Evolutionary conservation across 2,797 vertebrate genomes (phyloP).

Genomic region (Melanotaenia boesemani): DNA sequence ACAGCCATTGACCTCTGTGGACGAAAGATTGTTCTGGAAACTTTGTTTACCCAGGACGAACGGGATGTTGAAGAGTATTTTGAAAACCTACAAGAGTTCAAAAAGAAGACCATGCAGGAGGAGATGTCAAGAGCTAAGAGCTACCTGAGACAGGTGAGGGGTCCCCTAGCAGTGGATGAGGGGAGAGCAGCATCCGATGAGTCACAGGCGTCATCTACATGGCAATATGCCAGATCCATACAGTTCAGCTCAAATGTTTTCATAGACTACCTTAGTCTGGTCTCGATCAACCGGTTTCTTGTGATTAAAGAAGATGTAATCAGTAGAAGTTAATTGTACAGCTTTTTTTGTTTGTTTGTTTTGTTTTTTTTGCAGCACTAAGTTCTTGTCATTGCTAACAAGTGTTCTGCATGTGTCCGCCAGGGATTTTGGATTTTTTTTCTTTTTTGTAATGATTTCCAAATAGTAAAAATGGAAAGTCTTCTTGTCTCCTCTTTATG

Average conservation of each 20-base stretch:
- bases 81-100: constrained; percentile 90
- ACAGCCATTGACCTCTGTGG: constrained; percentile 91
- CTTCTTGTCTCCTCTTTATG: not conserved
- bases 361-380: not conserved
- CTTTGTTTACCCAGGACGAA: constrained; percentile 84
- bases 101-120: constrained; percentile 86
- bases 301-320: not conserved
- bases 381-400: not conserved
- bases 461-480: not conserved
- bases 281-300: not conserved
- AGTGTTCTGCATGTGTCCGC: not conserved
- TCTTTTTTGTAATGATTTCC: not conserved
- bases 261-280: not conserved
- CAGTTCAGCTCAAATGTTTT: not conserved
- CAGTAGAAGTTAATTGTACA: not conserved
- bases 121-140: constrained; percentile 82
- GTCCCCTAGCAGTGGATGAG: not conserved
- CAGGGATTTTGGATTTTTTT: not conserved
- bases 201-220: no score
- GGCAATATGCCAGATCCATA: not conserved
- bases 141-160: constrained; percentile 83
- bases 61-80: constrained; percentile 86
- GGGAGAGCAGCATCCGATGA: not conserved
- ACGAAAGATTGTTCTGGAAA: constrained; percentile 86
- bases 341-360: no score